Evolutionary conservation across 2,113 vertebrate species (phyloP).

Genomic region (Grammomys dolichurus): DNA sequence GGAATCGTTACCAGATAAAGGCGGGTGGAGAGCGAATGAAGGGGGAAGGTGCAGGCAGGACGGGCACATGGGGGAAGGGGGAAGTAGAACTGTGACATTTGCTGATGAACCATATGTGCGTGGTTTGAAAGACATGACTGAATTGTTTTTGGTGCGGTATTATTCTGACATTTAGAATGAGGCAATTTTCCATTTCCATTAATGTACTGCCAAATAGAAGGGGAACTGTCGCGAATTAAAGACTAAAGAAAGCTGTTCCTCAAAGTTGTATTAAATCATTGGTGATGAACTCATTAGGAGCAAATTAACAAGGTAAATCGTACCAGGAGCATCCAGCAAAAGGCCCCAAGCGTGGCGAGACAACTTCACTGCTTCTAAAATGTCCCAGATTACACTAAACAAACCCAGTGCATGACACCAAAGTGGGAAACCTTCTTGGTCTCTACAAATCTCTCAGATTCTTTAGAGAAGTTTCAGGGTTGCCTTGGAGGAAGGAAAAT

Average conservation of each 20-base stretch:
- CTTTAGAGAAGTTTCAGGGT: background rate
- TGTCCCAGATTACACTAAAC: background rate
- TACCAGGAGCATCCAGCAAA: slow-evolving; percentile 62
- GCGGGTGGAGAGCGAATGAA: slow-evolving; percentile 79
- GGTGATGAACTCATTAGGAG: slow-evolving; percentile 86
- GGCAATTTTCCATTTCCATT: slow-evolving; percentile 93
- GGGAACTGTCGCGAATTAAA: slow-evolving; percentile 91
- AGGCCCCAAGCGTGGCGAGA: slow-evolving; percentile 61
- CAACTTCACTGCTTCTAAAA: slow-evolving; percentile 34
- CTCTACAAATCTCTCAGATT: background rate
- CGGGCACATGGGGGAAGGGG: slow-evolving; percentile 77
- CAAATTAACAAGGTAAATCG: slow-evolving; percentile 76
- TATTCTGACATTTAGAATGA: slow-evolving; percentile 93
- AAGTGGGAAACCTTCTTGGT: background rate
- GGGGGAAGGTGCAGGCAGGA: slow-evolving; percentile 68
- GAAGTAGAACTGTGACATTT: slow-evolving; percentile 90
- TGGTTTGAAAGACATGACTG: slow-evolving; percentile 93
- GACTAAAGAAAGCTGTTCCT: slow-evolving; percentile 93
- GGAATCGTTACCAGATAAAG: slow-evolving; percentile 84
- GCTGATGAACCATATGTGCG: slow-evolving; percentile 92
- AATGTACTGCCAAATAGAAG: slow-evolving; percentile 92
- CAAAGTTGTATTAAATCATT: slow-evolving; percentile 88
- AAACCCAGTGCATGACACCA: background rate
- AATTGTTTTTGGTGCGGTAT: slow-evolving; percentile 93
- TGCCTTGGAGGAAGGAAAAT: background rate